These are phyloP conservation scores for Rotaria socialis DNA, from an alignment of 2,888 invertebrate genomes.

Conservation along the genomic window DNA sequence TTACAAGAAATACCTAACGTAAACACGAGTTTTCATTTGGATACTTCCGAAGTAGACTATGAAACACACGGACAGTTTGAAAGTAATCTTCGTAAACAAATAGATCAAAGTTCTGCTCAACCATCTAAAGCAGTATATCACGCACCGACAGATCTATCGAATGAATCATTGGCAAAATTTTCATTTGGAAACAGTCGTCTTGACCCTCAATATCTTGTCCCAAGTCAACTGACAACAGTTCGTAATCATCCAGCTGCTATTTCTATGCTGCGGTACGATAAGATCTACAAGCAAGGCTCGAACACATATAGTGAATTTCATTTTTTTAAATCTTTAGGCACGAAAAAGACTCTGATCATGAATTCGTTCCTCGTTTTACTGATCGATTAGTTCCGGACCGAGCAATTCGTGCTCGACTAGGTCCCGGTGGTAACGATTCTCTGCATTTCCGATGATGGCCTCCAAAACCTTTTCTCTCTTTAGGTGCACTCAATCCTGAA, in stretches of 20 bases:
- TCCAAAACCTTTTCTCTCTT: fast-evolving
- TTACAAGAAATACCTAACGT: neutral
- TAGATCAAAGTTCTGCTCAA: neutral
- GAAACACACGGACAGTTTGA: neutral
- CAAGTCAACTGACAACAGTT: slow-evolving; percentile 38
- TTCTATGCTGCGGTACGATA: neutral
- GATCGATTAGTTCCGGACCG: neutral
- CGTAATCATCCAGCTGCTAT: slow-evolving; percentile 1
- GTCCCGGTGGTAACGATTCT: neutral
- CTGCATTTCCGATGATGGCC: neutral
- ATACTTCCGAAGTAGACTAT: neutral
- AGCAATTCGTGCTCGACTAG: slow-evolving; percentile 28
- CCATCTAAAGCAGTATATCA: neutral
- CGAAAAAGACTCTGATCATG: neutral
- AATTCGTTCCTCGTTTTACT: neutral
- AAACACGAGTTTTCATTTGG: neutral
- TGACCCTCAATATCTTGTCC: slow-evolving; percentile 39
- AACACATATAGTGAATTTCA: too few species aligned
- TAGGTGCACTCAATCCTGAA: neutral
- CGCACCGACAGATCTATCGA: neutral
- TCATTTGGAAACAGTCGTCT: slow-evolving; percentile 38
- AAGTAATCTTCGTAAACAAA: neutral
- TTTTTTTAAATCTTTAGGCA: neutral
- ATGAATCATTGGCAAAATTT: neutral
- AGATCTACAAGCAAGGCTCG: neutral